Percentiles rank a stretch among this genome's conserved stretches.
Evolutionary conservation across 2,797 vertebrate species (phyloP).

Genomic region (Luscinia luscinia): DNA sequence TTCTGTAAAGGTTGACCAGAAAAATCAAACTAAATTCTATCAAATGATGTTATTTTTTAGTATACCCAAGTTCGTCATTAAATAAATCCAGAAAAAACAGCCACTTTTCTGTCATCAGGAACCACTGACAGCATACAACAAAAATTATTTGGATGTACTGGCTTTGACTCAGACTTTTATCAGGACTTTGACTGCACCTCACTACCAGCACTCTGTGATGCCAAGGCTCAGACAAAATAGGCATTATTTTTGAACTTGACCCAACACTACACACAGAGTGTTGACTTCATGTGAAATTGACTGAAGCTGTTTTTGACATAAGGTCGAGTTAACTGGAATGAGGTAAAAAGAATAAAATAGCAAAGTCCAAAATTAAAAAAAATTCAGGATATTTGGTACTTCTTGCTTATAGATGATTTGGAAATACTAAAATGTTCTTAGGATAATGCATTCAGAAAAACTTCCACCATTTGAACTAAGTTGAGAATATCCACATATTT

Average conservation of each 20-base stretch:
- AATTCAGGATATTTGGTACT: neutral
- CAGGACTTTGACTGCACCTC: neutral
- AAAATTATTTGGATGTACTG: neutral
- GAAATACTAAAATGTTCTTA: neutral
- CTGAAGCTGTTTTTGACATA: neutral
- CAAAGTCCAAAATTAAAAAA: neutral
- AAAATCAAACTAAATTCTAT: neutral
- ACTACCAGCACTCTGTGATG: neutral
- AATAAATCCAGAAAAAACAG: neutral
- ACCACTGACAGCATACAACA: neutral
- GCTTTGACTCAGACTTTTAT: neutral
- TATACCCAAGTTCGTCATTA: neutral
- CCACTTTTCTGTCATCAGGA: neutral
- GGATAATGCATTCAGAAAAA: neutral
- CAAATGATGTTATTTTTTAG: neutral
- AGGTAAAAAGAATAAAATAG: neutral
- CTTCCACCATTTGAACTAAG: neutral
- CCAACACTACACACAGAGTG: neutral
- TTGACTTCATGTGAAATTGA: neutral
- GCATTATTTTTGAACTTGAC: neutral
- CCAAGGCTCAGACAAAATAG: neutral
- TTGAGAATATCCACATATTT: neutral
- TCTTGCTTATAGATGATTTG: neutral
- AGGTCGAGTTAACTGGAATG: neutral
- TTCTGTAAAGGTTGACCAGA: neutral